Evolutionary conservation across 2,113 vertebrate species (phyloP), one percentile per base, ranked within the genome.

Genomic region (Tetraodon nigroviridis): DNA sequence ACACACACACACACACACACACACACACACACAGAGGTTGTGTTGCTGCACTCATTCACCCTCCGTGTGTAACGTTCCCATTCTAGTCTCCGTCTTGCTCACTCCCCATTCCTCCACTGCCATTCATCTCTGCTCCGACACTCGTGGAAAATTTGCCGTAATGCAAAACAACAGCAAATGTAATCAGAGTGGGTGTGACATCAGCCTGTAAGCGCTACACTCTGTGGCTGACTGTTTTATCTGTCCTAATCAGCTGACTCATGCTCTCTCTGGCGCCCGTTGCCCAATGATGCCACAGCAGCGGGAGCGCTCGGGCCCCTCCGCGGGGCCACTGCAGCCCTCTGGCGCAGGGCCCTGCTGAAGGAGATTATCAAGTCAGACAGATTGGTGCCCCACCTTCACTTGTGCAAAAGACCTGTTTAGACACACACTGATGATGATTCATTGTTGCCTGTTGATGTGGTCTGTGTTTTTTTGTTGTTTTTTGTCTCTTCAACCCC

Each of bases 91-190:
- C 47, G 21, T 67, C 64, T 63, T 66, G 58, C 67, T 76, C 65
- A 54, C 73, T 63, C 27, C 76, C 67, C 56, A 79, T 81, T 83
- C 62, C 69, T 74, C 61, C 66, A 61, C 58, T 78, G 68, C 65
- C 71, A 64, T 49, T 68, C 62, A 79, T 73, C 66, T 73, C 60
- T 42, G 72, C 61, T 74, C 52, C 60, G 67, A 62, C 63, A 61
- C 79, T 81, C 58, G 75, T 76, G 83, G 84, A 86, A 86, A 89
- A 73, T 71, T 55, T 67, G 73, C 65, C 71, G 79, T 87, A 84
- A 84, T 81, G 73, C 73, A 80, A 86, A 88, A 86, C 81, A 85
- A 87, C 79, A 79, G 75, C 55, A 78, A 79, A 81, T 86, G 74
- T 58, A 79, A 80, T 87, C 82, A 80, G 21, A 6, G 64, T 80